These are phyloP conservation scores for Leptopilina syphax DNA, from an alignment of 2,888 invertebrate genomes.

Conservation along the genomic window DNA sequence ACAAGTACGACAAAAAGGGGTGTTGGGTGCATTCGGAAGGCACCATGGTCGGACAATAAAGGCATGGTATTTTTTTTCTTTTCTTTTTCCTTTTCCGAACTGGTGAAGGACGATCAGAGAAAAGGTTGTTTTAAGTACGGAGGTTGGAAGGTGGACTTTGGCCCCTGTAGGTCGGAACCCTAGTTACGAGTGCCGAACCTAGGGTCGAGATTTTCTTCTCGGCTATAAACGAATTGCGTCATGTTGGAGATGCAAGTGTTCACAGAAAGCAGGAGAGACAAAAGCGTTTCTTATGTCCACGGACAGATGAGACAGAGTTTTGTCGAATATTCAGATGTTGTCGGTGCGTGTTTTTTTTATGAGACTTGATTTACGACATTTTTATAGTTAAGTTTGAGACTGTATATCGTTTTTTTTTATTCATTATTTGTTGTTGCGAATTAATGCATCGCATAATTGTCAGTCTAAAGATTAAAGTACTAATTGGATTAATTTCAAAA, in stretches of 20 bases:
- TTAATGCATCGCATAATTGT: slow-evolving; percentile 38
- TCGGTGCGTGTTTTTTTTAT: slow-evolving; percentile 43
- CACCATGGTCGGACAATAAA: slow-evolving; percentile 29
- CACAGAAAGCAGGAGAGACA: not conserved
- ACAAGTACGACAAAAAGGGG: slow-evolving; percentile 42
- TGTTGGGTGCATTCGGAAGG: slow-evolving; percentile 38
- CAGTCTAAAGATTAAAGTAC: slow-evolving; percentile 23
- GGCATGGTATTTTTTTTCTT: slow-evolving; percentile 16
- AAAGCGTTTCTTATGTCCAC: not conserved
- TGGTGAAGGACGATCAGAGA: slow-evolving; percentile 9
- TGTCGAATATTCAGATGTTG: slow-evolving; percentile 37
- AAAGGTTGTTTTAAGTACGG: slow-evolving; percentile 66
- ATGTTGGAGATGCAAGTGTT: slow-evolving; percentile 2
- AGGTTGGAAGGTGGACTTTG: slow-evolving; percentile 72
- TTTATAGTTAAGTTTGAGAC: slow-evolving; percentile 57
- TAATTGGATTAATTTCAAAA: slow-evolving; percentile 40
- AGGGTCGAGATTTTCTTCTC: slow-evolving; percentile 74
- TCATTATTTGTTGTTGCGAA: slow-evolving; percentile 44
- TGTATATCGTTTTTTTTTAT: slow-evolving; percentile 52
- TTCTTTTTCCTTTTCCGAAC: slow-evolving; percentile 4
- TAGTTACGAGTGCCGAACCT: slow-evolving; percentile 77
- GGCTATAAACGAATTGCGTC: slow-evolving; percentile 55
- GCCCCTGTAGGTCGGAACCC: slow-evolving; percentile 76
- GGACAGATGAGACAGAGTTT: slow-evolving; percentile 6
- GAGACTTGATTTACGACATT: slow-evolving; percentile 43